These are phyloP conservation scores for Monomorium pharaonis DNA, from an alignment of 1,140 invertebrate genomes.

Conservation along the genomic window DNA sequence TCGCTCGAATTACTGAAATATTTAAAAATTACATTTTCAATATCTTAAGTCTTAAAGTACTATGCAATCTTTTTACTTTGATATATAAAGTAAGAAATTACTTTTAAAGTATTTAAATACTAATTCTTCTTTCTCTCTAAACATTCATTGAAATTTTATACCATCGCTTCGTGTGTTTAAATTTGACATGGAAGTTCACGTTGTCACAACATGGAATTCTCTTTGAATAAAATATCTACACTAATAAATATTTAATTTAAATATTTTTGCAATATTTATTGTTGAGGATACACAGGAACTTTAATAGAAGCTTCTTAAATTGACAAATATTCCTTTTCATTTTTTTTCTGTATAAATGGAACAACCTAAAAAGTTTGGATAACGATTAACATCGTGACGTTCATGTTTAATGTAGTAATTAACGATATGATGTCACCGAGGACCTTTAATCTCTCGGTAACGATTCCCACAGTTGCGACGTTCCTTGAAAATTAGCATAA, in stretches of 20 bases:
- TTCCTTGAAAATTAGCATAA: slow-evolving; percentile 80
- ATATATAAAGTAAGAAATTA: slow-evolving; percentile 59
- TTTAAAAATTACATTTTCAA: not conserved
- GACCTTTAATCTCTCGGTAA: slow-evolving; percentile 70
- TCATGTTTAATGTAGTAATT: slow-evolving; percentile 73
- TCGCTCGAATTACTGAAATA: not conserved
- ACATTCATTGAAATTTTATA: not conserved
- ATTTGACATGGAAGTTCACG: too few relatives aligned
- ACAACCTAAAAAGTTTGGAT: slow-evolving; percentile 60
- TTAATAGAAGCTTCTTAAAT: not conserved
- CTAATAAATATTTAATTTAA: not conserved
- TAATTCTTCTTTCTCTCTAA: slow-evolving; percentile 37
- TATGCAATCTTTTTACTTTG: slow-evolving; percentile 49
- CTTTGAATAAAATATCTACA: not conserved
- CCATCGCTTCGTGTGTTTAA: slow-evolving; percentile 25
- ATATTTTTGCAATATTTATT: not conserved
- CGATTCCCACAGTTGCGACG: slow-evolving; percentile 68
- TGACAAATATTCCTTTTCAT: not conserved
- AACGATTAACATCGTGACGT: slow-evolving; percentile 63
- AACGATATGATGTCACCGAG: slow-evolving; percentile 69
- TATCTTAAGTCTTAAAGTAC: not conserved
- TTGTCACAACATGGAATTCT: too few relatives aligned
- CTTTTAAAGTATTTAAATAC: slow-evolving; percentile 56
- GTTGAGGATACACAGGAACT: not conserved
- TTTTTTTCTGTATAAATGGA: slow-evolving; percentile 51